Evolutionary conservation across 2,888 invertebrate species (phyloP), one percentile per base, ranked within the genome.

Genomic region (Eilema caniola): DNA sequence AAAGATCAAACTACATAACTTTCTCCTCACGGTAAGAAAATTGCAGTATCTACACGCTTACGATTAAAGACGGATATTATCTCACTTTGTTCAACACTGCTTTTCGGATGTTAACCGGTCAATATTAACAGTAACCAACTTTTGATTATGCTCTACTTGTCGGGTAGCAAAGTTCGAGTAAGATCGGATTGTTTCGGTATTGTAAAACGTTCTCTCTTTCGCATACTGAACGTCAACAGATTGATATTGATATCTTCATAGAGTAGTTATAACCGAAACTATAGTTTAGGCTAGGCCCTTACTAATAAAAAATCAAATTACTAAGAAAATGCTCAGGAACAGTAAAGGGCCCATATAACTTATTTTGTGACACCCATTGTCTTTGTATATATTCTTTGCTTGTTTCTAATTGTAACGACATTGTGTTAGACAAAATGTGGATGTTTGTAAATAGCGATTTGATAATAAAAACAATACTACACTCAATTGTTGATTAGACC

Each of bases 11-110:
- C 33, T 57, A 14, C 0, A 24, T 14, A 53, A 10, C 23, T 59
- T 65, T 37, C 33, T 57, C 28, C 10, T 20, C 28, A 33, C n/a
- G 31, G 47, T 62, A 69, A 66, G 59, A 67, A 67, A 74, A 66
- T 67, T 63, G 61, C 66, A 63, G 63, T 67, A 69, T 64, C 31
- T 31, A 64, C 31, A 59, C 64, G 41, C 69, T 60, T 64, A 69
- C 8, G n/a, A 60, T 57, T 47, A 59, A 60, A 68, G 59, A 70
- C 67, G 62, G 47, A 70, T 66, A 69, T 47, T 62, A 23, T 67
- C 65, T 66, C 68, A 75, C 68, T 70, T 71, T 70, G 3, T 20
- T 24, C 31, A 71, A 62, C 33, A 63, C 41, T 20, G 20, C 23
- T 23, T 69, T 62, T 70, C 37, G 11, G 24, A 67, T 64, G 33